These are phyloP conservation scores for Rallus crepitans DNA, from an alignment of 2,797 vertebrate genomes.

Conservation along the genomic window DNA sequence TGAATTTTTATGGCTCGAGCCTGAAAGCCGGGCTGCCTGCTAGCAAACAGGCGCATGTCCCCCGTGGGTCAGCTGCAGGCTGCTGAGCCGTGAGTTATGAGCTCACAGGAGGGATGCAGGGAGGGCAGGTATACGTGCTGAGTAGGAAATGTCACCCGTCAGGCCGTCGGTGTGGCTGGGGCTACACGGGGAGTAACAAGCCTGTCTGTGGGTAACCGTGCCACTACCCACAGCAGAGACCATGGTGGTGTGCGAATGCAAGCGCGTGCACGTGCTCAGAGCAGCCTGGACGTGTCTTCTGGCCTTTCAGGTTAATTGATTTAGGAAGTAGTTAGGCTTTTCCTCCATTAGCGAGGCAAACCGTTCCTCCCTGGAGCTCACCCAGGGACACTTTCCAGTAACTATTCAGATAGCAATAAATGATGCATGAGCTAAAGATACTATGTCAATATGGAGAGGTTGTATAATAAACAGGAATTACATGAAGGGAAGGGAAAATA, in stretches of 20 bases:
- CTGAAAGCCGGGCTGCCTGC: background rate
- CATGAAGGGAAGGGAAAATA: slow-evolving; percentile 18
- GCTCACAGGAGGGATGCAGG: background rate
- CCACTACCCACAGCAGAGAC: background rate
- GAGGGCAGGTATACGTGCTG: accelerated
- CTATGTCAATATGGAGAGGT: slow-evolving; percentile 46
- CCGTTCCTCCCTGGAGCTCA: slow-evolving; percentile 47
- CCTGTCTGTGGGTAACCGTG: background rate
- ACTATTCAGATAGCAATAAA: slow-evolving; percentile 61
- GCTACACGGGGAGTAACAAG: accelerated
- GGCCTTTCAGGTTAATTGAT: slow-evolving; percentile 67
- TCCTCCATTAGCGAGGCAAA: slow-evolving; percentile 72
- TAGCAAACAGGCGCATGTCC: accelerated
- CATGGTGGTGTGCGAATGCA: background rate
- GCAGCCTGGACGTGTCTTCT: background rate
- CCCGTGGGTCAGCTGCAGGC: background rate
- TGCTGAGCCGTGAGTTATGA: background rate
- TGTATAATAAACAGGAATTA: slow-evolving; percentile 41
- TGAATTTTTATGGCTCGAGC: background rate
- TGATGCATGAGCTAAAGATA: slow-evolving; percentile 67
- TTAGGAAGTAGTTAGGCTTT: slow-evolving; percentile 74
- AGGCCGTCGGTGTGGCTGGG: background rate
- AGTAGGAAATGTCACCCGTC: background rate
- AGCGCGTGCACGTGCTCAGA: background rate
- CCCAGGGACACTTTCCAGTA: slow-evolving; percentile 68